Evolutionary conservation across 2,888 invertebrate species (phyloP).

Genomic region (Crocallis elinguaria): DNA sequence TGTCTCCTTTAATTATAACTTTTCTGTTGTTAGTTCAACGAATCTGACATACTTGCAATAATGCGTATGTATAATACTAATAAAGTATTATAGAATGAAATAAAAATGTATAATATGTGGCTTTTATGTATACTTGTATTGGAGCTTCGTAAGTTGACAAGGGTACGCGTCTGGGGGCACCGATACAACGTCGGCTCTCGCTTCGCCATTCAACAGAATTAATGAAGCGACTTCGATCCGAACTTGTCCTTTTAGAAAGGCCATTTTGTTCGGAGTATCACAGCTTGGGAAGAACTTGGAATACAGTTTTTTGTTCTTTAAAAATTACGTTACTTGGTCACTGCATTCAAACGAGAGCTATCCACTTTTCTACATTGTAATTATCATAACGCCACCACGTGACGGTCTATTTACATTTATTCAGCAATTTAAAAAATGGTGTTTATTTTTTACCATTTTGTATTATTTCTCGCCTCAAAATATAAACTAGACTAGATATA

Average conservation of each 20-base stretch:
- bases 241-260: slow-evolving; percentile 26
- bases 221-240: slow-evolving; percentile 45
- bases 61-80: too few species aligned
- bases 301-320: not conserved
- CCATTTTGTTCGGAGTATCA: slow-evolving; percentile 25
- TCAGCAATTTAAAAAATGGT: too few species aligned
- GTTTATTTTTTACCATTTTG: too few species aligned
- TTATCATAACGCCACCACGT: too few species aligned
- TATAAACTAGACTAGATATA: not conserved
- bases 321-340: not conserved
- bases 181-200: slow-evolving; percentile 34
- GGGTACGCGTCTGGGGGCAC: slow-evolving; percentile 44
- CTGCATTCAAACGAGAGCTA: too few species aligned
- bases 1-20: too few species aligned
- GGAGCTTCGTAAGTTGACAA: slow-evolving; percentile 48
- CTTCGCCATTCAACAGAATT: slow-evolving; percentile 43
- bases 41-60: too few species aligned
- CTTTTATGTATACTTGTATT: slow-evolving; percentile 34
- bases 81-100: too few species aligned
- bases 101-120: too few species aligned
- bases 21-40: too few species aligned
- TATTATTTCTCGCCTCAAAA: not conserved
- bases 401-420: too few species aligned
- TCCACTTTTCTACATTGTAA: not conserved
- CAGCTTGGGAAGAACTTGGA: slow-evolving; percentile 23